phyloP scores from a whole-genome alignment of 2,888 invertebrate genomes.

The Lasioglossum leucozonium region DNA sequence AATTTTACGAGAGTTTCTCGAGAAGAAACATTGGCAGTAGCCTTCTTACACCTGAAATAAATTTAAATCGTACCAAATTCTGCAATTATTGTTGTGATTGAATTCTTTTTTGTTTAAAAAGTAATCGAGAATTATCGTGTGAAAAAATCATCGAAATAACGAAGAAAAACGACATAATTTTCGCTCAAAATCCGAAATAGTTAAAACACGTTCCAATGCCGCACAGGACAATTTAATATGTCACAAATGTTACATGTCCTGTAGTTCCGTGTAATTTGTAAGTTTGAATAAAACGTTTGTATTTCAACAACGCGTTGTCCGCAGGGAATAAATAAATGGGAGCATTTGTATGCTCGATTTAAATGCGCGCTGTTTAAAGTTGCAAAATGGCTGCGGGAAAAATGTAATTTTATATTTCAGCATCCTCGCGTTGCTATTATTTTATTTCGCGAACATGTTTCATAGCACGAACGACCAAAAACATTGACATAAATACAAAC shows the following conservation, averaged over 20 bases:
- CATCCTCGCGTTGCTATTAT: neutral
- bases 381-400: slow-evolving; percentile 16
- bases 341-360: slow-evolving; percentile 8
- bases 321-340: slow-evolving; percentile 18
- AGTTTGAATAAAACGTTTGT: slow-evolving; percentile 31
- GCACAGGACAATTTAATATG: neutral
- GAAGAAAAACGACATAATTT: neutral
- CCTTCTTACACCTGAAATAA: too few species aligned
- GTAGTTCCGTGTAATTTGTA: slow-evolving; percentile 27
- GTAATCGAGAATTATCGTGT: too few species aligned
- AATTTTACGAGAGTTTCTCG: too few species aligned
- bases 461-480: neutral
- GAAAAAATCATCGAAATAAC: too few species aligned
- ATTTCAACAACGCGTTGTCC: slow-evolving; percentile 2
- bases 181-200: neutral
- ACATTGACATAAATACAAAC: neutral
- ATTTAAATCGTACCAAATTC: too few species aligned
- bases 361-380: slow-evolving; percentile 15
- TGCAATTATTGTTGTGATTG: too few species aligned
- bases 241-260: slow-evolving; percentile 25
- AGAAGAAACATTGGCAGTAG: too few species aligned
- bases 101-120: too few species aligned
- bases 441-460: neutral
- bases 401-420: slow-evolving; percentile 15
- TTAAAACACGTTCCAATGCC: neutral